Evolutionary conservation across 2,113 vertebrate genomes (phyloP).

Genomic region (Meles meles): DNA sequence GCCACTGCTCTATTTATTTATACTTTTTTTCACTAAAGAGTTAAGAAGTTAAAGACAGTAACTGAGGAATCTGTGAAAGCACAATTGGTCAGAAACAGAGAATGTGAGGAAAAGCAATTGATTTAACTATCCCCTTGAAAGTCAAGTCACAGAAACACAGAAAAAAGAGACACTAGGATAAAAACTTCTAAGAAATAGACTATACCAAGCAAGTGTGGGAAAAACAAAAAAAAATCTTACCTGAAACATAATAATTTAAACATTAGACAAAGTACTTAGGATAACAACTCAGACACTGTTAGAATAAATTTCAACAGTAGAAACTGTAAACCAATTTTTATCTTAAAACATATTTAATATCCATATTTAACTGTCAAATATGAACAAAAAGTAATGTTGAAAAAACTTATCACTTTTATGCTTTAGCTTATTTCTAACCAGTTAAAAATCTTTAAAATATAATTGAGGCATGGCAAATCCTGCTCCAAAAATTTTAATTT

Average conservation of each 20-base stretch:
- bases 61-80: background rate
- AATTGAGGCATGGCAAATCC: background rate
- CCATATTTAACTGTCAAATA: background rate
- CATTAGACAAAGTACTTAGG: background rate
- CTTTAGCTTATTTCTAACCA: background rate
- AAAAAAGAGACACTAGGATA: background rate
- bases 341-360: background rate
- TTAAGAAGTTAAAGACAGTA: background rate
- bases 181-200: background rate
- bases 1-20: background rate
- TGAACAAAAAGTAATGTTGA: background rate
- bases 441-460: background rate
- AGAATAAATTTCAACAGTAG: background rate
- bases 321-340: background rate
- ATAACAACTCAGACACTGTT: background rate
- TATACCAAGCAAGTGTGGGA: background rate
- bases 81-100: background rate
- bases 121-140: background rate
- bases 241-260: background rate
- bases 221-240: background rate
- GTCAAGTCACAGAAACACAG: background rate
- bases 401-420: background rate
- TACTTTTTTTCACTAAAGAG: background rate
- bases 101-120: background rate
- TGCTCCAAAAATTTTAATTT: background rate